These are phyloP conservation scores for Globia sparganii DNA, from an alignment of 2,888 invertebrate genomes.

Conservation along the genomic window DNA sequence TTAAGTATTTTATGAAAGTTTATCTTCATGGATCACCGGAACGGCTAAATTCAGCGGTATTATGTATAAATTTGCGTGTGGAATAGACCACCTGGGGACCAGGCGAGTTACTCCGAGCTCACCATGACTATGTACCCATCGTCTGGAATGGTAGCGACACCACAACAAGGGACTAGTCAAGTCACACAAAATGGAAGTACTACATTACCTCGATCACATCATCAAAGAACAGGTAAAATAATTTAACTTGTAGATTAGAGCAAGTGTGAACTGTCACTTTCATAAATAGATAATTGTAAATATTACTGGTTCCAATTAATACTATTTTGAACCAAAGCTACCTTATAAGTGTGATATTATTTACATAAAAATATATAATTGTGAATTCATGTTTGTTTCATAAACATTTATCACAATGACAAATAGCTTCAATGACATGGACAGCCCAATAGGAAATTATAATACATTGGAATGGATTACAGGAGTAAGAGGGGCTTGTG, in stretches of 20 bases:
- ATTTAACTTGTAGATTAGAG: neutral
- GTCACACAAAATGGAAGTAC: conserved; percentile 88
- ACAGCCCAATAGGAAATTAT: neutral
- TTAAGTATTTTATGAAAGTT: conserved; percentile 40
- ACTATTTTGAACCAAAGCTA: neutral
- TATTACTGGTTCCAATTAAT: conserved; percentile 17
- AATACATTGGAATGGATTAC: too few species aligned
- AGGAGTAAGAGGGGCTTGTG: too few species aligned
- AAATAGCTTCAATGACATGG: neutral
- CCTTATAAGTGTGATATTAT: neutral
- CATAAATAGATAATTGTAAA: neutral
- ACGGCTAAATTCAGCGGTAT: conserved; percentile 77
- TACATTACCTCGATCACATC: conserved; percentile 87
- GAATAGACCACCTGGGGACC: conserved; percentile 85
- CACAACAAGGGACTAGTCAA: conserved; percentile 86
- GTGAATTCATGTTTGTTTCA: neutral
- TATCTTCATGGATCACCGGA: conserved; percentile 69
- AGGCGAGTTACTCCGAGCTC: conserved; percentile 79
- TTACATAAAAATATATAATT: neutral
- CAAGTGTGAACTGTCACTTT: conserved; percentile 37
- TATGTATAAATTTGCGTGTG: conserved; percentile 86
- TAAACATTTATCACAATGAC: neutral
- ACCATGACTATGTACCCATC: conserved; percentile 87
- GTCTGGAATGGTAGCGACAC: conserved; percentile 86
- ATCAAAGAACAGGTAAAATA: conserved; percentile 86